Evolutionary conservation across 2,888 invertebrate species (phyloP), one percentile per base, ranked within the genome.

Genomic region (Lithophane ornitopus): DNA sequence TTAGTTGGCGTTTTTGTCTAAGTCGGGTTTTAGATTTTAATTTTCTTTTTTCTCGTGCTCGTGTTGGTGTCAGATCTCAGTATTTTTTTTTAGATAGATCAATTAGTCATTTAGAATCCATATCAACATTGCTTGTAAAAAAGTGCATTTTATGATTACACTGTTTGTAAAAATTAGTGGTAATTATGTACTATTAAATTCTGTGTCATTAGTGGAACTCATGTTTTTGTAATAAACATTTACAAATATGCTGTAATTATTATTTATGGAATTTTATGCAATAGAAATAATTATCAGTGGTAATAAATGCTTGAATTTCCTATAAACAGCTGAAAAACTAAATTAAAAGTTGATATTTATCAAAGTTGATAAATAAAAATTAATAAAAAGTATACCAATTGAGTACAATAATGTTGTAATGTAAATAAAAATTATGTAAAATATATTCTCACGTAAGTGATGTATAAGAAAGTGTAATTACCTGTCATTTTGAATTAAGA

Each of bases 361-460:
- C 89, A 90, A 89, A 90, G 86, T 92, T 92, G 87, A 92, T 89
- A 86, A 89, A 89, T 84, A 78, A 87, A 84, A 70, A 82, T 70
- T 83, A 82, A 87, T 87, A 83, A 87, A 86, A 92, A 88, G 96
- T 96, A 96, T 96, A 96, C 96, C 93, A 93, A 95, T 90, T 82
- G 93, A 96, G 96, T 94, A 96, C 96, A 96, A 96, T 96, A 96
- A 96, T 91, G 86, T 92, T 78, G 92, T 91, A 89, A 81, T 96
- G 95, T 95, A 96, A 93, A 96, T 96, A 96, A 84, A 89, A 90
- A 85, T 87, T 82, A 89, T 94, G 93, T 94, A 92, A 94, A 92
- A 93, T 94, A 94, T 92, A 92, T 91, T 90, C 88, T 88, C 90
- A 89, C 87, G 82, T 92, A 92, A 93, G 89, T 88, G 73, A 90